These are phyloP conservation scores for Muscicapa adusta DNA, from an alignment of 2,113 vertebrate species.

Conservation along the genomic window DNA sequence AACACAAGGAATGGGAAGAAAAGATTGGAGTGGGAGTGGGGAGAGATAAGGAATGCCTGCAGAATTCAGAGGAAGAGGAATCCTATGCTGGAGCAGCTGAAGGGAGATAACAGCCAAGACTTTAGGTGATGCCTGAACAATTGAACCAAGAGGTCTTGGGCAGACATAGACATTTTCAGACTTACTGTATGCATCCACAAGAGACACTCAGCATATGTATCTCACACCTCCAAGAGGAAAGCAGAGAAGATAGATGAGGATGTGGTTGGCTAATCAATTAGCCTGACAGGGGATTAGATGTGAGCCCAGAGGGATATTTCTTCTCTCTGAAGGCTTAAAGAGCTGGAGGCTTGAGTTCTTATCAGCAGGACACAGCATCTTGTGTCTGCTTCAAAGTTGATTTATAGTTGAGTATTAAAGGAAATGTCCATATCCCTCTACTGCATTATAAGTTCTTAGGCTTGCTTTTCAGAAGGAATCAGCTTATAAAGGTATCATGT, in stretches of 20 bases:
- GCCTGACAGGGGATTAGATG: neutral
- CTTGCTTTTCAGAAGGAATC: neutral
- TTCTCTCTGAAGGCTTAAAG: neutral
- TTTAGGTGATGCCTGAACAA: rapidly evolving
- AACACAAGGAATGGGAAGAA: neutral
- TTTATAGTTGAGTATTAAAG: neutral
- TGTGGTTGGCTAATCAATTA: neutral
- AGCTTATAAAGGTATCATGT: neutral
- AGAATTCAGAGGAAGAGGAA: neutral
- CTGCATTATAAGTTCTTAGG: neutral
- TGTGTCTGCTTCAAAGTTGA: neutral
- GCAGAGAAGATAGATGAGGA: neutral
- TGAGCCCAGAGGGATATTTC: neutral
- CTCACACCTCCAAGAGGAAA: neutral
- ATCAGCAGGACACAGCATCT: neutral
- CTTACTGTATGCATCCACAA: neutral
- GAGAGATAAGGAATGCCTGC: neutral
- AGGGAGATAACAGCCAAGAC: neutral
- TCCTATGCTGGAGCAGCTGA: neutral
- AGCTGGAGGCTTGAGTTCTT: neutral
- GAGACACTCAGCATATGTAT: neutral
- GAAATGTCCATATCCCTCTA: neutral
- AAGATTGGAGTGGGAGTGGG: neutral
- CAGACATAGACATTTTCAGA: neutral
- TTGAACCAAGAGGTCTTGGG: neutral